phyloP scores from a whole-genome alignment of 2,797 vertebrate species.

The Phrynocephalus guinanensis region DNA sequence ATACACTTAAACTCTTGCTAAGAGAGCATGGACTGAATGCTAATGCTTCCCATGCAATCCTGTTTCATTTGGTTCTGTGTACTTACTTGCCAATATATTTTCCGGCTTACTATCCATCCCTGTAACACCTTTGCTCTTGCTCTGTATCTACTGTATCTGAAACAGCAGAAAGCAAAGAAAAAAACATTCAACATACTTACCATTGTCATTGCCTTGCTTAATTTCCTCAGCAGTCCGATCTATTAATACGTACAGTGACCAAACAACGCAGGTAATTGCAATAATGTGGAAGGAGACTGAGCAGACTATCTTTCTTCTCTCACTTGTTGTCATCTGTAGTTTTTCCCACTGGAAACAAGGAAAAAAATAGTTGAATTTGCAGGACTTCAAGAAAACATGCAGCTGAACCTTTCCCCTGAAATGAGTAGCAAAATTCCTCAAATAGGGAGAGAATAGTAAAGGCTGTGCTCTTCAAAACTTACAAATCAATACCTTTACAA shows the following conservation, averaged over 20 bases:
- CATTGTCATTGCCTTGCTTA: conserved; percentile 89
- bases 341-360: conserved; percentile 91
- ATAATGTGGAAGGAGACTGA: conserved; percentile 95
- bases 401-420: neutral
- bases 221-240: conserved; percentile 92
- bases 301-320: conserved; percentile 94
- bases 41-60: neutral
- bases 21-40: neutral
- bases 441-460: neutral
- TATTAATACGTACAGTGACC: conserved; percentile 92
- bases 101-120: neutral
- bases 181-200: conserved; percentile 67
- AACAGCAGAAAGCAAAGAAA: neutral
- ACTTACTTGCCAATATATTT: neutral
- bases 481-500: neutral
- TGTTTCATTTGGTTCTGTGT: neutral
- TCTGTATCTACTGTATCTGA: neutral
- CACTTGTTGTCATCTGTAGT: conserved; percentile 92
- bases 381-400: neutral
- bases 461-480: neutral
- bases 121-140: neutral
- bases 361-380: neutral
- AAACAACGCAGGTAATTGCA: conserved; percentile 92
- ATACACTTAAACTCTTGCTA: neutral
- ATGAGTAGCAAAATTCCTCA: neutral